Conservation (phyloP, 2,113 vertebrate genomes). For the Actenoides hombroni region DNA sequence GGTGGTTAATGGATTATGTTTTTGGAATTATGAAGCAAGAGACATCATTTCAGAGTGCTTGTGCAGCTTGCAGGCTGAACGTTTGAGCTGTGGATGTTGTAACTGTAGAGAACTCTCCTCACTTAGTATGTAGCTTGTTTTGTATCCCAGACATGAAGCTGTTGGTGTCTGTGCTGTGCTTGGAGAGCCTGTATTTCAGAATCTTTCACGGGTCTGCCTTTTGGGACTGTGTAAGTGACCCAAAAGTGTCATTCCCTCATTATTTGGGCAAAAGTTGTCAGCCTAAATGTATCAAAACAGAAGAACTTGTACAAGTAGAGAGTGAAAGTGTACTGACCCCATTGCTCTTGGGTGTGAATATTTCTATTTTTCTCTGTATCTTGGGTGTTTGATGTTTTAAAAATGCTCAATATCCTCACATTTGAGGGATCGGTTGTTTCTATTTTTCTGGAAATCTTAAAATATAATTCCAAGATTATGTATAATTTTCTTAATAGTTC, state of each 20-base stretch:
- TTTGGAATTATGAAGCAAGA: not conserved
- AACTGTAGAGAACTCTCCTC: not conserved
- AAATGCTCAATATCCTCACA: not conserved
- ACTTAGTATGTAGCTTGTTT: not conserved
- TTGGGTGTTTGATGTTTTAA: not conserved
- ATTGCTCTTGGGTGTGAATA: not conserved
- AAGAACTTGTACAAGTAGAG: not conserved
- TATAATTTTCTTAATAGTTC: not conserved
- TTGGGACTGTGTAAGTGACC: not conserved
- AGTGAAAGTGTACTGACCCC: not conserved
- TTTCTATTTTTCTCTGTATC: not conserved
- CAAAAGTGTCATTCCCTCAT: slow-evolving; percentile 7
- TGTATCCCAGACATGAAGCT: not conserved
- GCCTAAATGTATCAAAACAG: not conserved
- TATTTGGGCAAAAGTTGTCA: slow-evolving; percentile 20
- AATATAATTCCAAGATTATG: not conserved
- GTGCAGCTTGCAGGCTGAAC: not conserved
- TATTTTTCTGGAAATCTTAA: not conserved
- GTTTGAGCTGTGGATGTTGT: not conserved
- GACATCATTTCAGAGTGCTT: not conserved
- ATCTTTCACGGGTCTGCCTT: not conserved
- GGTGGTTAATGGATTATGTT: not conserved
- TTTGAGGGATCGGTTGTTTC: not conserved
- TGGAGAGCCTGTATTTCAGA: not conserved
- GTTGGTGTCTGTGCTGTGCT: not conserved